Conservation (phyloP, 2,113 vertebrate genomes). For the human region DNA sequence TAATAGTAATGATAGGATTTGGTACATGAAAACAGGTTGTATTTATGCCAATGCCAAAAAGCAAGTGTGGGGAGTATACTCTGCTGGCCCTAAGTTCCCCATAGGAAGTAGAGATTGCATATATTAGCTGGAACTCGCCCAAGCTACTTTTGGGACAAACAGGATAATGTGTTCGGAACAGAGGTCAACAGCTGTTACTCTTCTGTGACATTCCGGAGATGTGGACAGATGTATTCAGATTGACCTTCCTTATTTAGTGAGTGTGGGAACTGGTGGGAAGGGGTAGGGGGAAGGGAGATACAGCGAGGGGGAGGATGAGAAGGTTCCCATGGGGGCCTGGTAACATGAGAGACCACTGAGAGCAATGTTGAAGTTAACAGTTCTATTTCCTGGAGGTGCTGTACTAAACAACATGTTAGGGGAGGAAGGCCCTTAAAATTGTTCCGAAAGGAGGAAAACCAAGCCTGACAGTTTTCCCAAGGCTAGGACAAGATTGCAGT, state of each 20-base stretch:
- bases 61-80: not conserved
- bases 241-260: slow-evolving; percentile 68
- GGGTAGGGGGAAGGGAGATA: not conserved
- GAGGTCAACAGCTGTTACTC: slow-evolving; percentile 78
- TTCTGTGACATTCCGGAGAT: slow-evolving; percentile 69
- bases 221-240: slow-evolving; percentile 74
- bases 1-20: not conserved
- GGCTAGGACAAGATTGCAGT: slow-evolving; percentile 31
- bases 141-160: slow-evolving; percentile 70
- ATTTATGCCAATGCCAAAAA: slow-evolving; percentile 3
- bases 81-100: not conserved
- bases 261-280: slow-evolving; percentile 73
- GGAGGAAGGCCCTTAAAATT: slow-evolving; percentile 38
- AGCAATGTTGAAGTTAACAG: slow-evolving; percentile 23
- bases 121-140: slow-evolving; percentile 57
- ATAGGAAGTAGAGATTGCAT: slow-evolving; percentile 49
- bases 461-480: slow-evolving; percentile 62
- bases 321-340: slow-evolving; percentile 40
- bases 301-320: not conserved
- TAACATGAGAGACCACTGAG: slow-evolving; percentile 30
- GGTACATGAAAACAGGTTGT: not conserved
- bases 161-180: slow-evolving; percentile 67
- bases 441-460: slow-evolving; percentile 37
- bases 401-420: not conserved
- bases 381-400: slow-evolving; percentile 60